These are phyloP conservation scores for Psophia crepitans DNA, from an alignment of 2,113 vertebrate species.

Conservation along the genomic window DNA sequence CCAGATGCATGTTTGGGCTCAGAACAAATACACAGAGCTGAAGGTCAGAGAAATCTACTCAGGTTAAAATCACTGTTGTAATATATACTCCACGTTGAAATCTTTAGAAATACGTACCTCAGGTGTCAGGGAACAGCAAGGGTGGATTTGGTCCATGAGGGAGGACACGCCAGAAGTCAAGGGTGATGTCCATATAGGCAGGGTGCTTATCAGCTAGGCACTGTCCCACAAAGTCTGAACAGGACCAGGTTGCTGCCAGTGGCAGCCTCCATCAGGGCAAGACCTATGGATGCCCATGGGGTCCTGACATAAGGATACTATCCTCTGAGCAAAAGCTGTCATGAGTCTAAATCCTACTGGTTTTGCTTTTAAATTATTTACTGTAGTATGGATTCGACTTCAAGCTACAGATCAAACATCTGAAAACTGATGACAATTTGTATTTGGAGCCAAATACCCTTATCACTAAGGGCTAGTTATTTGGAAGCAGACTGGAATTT, in stretches of 20 bases:
- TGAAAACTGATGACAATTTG: not conserved
- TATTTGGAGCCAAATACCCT: not conserved
- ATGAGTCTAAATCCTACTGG: not conserved
- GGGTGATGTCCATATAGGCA: not conserved
- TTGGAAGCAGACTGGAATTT: constrained; percentile 13
- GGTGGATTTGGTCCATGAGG: rapidly evolving
- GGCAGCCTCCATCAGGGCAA: not conserved
- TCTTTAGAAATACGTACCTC: not conserved
- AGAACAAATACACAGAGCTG: not conserved
- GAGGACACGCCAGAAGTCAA: not conserved
- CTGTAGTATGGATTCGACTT: not conserved
- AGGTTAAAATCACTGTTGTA: not conserved
- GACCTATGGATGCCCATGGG: not conserved
- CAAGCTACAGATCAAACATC: not conserved
- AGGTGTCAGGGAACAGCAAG: not conserved
- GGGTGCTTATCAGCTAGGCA: not conserved
- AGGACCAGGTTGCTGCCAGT: not conserved
- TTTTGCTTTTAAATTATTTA: not conserved
- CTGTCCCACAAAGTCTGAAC: not conserved
- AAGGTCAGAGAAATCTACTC: not conserved
- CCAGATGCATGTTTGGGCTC: not conserved
- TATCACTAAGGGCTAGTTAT: not conserved
- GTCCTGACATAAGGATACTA: not conserved
- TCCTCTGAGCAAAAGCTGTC: not conserved
- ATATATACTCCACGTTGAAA: not conserved